Percentiles rank a stretch among this genome's conserved stretches.
Conservation (phyloP, 2,113 vertebrate species). For the Oreochromis spilurus region DNA sequence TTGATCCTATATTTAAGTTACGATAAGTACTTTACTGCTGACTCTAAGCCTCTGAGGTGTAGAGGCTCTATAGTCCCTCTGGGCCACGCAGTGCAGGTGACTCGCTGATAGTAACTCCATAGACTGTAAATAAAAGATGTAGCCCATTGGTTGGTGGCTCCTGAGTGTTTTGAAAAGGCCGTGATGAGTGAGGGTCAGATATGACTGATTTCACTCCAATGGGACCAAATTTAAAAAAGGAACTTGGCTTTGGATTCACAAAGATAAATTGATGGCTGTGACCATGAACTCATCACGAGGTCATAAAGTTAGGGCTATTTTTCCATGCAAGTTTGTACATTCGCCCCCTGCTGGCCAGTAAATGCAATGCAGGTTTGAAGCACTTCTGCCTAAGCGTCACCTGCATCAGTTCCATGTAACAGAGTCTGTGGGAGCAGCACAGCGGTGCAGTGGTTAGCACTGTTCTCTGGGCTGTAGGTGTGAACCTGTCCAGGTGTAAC, state of each 20-base stretch:
- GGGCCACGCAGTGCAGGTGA: rapidly evolving
- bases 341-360: rapidly evolving
- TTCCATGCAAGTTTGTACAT: background rate
- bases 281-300: background rate
- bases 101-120: background rate
- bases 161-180: background rate
- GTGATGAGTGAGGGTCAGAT: background rate
- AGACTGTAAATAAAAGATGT: background rate
- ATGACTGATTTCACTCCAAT: background rate
- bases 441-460: background rate
- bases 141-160: background rate
- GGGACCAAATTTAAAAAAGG: background rate
- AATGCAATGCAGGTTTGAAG: background rate
- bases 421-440: background rate
- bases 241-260: background rate
- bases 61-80: background rate
- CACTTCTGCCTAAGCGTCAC: background rate
- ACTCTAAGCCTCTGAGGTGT: background rate
- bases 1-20: background rate
- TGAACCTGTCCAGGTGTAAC: background rate
- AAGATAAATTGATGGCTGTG: background rate
- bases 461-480: background rate
- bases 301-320: background rate
- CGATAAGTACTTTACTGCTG: background rate
- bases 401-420: background rate